phyloP scores from a whole-genome alignment of 2,113 vertebrate genomes.

The Perognathus longimembris region DNA sequence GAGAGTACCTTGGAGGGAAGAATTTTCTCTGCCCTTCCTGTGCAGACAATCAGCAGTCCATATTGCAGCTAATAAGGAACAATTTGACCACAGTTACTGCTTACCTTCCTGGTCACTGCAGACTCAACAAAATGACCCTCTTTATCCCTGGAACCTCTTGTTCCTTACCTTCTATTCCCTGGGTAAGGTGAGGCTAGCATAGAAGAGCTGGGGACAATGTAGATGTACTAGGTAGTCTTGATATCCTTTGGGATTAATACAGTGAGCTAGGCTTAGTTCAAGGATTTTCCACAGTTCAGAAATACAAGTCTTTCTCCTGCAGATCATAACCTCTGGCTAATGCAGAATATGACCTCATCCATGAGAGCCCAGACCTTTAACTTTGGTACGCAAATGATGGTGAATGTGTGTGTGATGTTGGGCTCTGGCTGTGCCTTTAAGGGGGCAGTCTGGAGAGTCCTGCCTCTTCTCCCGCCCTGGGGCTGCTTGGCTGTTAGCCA shows the following conservation, averaged over 20 bases:
- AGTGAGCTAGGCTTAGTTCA: constrained; percentile 88
- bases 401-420: too few relatives aligned
- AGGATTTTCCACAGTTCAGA: constrained; percentile 96
- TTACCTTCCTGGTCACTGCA: constrained; percentile 90
- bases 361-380: constrained; percentile 96
- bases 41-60: constrained; percentile 96
- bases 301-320: constrained; percentile 96
- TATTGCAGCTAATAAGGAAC: constrained; percentile 95
- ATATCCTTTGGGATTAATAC: constrained; percentile 91
- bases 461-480: too few relatives aligned
- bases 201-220: constrained; percentile 82
- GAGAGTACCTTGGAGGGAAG: constrained; percentile 96
- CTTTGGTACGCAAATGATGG: constrained; percentile 95
- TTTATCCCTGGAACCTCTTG: constrained; percentile 95
- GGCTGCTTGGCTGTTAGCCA: too few relatives aligned
- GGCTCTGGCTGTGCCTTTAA: too few relatives aligned
- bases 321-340: constrained; percentile 98
- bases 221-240: constrained; percentile 89
- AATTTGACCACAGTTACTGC: constrained; percentile 93
- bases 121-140: constrained; percentile 93
- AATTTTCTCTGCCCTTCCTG: constrained; percentile 95
- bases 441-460: too few relatives aligned
- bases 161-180: constrained; percentile 87
- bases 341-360: constrained; percentile 97
- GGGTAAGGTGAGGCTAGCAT: constrained; percentile 83